Conservation (phyloP, 2,113 vertebrate species). For the Leucosticte australis region DNA sequence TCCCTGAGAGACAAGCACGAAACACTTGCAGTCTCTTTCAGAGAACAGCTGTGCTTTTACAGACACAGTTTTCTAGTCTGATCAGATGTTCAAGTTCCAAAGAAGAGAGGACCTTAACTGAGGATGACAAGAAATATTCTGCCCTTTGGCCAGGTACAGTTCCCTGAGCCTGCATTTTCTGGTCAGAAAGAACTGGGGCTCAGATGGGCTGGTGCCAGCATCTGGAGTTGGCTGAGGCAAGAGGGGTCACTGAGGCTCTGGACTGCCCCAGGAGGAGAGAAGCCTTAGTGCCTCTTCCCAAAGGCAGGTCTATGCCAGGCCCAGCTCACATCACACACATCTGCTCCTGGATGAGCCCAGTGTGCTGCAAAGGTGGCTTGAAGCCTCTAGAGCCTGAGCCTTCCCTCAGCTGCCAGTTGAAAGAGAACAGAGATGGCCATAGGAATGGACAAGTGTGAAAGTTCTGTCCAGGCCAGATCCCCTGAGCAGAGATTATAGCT, state of each 20-base stretch:
- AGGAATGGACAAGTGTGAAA: not conserved
- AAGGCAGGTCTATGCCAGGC: not conserved
- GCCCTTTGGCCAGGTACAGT: not conserved
- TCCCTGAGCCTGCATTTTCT: not conserved
- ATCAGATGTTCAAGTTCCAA: not conserved
- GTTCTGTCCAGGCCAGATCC: not conserved
- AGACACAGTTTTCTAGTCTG: not conserved
- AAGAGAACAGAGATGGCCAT: rapidly evolving
- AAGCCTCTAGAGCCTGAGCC: not conserved
- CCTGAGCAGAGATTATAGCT: not conserved
- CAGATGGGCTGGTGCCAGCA: not conserved
- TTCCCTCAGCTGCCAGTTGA: not conserved
- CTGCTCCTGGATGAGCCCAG: not conserved
- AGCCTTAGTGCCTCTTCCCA: not conserved
- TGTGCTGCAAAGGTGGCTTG: not conserved
- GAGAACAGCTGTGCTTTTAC: not conserved
- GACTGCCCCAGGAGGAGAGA: not conserved
- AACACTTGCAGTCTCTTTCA: not conserved
- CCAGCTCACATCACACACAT: not conserved
- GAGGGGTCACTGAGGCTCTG: not conserved
- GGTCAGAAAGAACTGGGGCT: not conserved
- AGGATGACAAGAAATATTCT: not conserved
- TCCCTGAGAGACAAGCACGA: not conserved
- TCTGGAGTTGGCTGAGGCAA: not conserved
- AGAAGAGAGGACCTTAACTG: not conserved